These are phyloP conservation scores for Diploscapter pachys DNA, from an alignment of 1,140 invertebrate genomes.

Conservation along the genomic window DNA sequence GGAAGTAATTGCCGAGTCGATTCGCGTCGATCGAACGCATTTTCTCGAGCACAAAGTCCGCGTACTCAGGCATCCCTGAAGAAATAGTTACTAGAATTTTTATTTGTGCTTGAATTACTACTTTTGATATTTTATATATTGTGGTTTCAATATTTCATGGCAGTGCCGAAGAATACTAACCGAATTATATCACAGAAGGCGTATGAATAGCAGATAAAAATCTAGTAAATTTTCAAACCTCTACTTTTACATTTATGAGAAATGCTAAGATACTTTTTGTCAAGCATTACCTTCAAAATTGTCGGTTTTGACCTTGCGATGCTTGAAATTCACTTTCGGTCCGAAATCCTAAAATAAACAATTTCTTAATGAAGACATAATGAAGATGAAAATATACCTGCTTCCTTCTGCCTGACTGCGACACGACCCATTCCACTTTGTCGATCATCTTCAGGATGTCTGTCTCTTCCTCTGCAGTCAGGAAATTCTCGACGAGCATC, in stretches of 20 bases:
- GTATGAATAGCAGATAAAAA: no score
- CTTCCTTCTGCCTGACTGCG: conserved; percentile 91
- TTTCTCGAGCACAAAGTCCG: conserved; percentile 77
- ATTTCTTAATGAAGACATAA: neutral
- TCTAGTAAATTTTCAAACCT: no score
- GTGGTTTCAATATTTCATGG: no score
- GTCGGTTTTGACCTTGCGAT: conserved; percentile 73
- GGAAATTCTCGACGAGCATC: conserved; percentile 45
- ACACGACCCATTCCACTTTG: conserved; percentile 77
- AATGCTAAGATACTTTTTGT: neutral
- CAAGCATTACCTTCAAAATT: conserved; percentile 67
- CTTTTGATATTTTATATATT: no score
- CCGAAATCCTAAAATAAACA: conserved; percentile 80
- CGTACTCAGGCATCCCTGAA: conserved; percentile 74
- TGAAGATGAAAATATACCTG: conserved; percentile 65
- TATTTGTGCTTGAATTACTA: no score
- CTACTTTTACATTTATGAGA: neutral
- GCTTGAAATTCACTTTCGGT: conserved; percentile 97
- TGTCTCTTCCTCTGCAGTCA: conserved; percentile 67
- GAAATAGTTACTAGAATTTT: no score
- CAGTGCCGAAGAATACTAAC: no score
- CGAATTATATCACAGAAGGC: no score
- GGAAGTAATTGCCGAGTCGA: conserved; percentile 65
- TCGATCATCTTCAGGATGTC: conserved; percentile 73
- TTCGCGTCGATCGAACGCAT: conserved; percentile 29